Evolutionary conservation across 2,888 invertebrate species (phyloP).

Genomic region (Dexiosoma caninum): DNA sequence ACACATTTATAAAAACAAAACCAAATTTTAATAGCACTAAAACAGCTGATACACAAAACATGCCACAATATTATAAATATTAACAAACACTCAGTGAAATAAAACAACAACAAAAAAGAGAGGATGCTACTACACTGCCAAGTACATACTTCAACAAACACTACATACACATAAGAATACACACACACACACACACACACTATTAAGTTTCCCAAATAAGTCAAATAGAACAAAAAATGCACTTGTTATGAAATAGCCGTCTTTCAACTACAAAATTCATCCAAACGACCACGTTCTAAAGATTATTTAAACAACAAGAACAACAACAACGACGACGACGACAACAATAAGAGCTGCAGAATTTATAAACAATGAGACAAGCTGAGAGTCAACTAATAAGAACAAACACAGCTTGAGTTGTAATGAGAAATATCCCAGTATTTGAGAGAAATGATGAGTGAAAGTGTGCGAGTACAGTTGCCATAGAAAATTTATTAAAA

Average conservation of each 20-base stretch:
- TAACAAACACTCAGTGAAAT: not conserved
- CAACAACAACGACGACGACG: not conserved
- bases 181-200: not conserved
- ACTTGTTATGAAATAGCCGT: conserved; percentile 12
- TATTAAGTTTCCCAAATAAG: conserved; percentile 1
- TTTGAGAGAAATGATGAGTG: not conserved
- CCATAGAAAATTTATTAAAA: not conserved
- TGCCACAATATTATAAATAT: conserved; percentile 41
- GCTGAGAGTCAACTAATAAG: not conserved
- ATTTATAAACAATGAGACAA: not conserved
- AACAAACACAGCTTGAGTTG: not conserved
- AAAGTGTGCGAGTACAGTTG: not conserved
- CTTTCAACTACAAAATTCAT: not conserved
- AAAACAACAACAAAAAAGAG: not conserved
- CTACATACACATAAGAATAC: not conserved
- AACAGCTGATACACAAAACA: conserved; percentile 56
- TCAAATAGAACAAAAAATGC: conserved; percentile 3
- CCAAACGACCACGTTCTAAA: conserved; percentile 41
- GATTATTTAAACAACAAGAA: conserved; percentile 14
- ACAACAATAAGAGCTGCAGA: too few relatives aligned
- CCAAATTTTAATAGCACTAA: conserved; percentile 24
- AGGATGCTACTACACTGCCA: not conserved
- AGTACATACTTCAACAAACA: not conserved
- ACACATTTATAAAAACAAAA: conserved; percentile 6
- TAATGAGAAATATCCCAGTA: conserved; percentile 36